A percentile compares a stretch with the other conserved stretches of the same genome.
phyloP scores from a whole-genome alignment of 1,140 invertebrate genomes.

The Drosophila jambulina region DNA sequence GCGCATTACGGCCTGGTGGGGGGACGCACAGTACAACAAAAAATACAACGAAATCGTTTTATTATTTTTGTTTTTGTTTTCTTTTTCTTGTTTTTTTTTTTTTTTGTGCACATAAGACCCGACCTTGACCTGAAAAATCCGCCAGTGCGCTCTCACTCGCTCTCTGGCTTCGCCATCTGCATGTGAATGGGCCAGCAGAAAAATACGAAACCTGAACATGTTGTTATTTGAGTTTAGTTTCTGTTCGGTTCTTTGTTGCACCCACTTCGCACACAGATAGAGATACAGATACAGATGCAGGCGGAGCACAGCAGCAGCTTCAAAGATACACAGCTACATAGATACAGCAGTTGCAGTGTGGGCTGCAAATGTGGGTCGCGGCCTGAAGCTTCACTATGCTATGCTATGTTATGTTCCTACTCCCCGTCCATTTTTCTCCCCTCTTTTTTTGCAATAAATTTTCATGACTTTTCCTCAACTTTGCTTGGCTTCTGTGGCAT shows the following conservation, averaged over 20 bases:
- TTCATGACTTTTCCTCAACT: constrained; percentile 23
- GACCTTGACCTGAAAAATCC: constrained; percentile 78
- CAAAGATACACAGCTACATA: constrained; percentile 30
- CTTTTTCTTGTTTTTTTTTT: not conserved
- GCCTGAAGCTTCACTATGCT: constrained; percentile 32
- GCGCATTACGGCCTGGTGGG: constrained; percentile 57
- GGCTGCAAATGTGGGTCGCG: constrained; percentile 48
- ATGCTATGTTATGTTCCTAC: not conserved
- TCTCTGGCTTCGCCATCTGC: constrained; percentile 24
- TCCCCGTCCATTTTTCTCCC: not conserved
- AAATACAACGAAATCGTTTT: constrained; percentile 40
- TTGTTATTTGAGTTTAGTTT: constrained; percentile 77
- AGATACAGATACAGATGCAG: constrained; percentile 3
- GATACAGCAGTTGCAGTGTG: constrained; percentile 30
- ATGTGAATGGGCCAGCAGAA: constrained; percentile 55
- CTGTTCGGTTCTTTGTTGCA: constrained; percentile 57
- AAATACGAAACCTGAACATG: constrained; percentile 58
- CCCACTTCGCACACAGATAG: constrained; percentile 20
- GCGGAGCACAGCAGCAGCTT: constrained; percentile 22
- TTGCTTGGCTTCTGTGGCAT: constrained; percentile 32
- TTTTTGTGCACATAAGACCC: constrained; percentile 31
- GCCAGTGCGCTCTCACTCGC: constrained; percentile 21
- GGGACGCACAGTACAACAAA: constrained; percentile 17
- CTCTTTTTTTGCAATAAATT: constrained; percentile 24
- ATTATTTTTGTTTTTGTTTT: not conserved